These are phyloP conservation scores for Vulpes lagopus DNA, from an alignment of 2,113 vertebrate species.

Conservation along the genomic window DNA sequence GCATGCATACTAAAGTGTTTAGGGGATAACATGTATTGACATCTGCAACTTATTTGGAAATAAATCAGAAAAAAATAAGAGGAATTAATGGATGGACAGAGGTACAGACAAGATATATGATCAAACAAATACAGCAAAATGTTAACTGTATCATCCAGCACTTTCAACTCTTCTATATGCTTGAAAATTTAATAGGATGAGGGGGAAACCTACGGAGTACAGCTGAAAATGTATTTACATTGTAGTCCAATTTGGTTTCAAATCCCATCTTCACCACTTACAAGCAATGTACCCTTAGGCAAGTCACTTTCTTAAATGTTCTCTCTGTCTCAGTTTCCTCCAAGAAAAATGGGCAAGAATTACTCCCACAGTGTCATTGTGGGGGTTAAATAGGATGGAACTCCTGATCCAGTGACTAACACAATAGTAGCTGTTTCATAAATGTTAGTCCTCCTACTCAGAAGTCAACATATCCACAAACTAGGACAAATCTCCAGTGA, in stretches of 20 bases:
- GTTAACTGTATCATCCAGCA: background rate
- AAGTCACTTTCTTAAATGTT: constrained; percentile 25
- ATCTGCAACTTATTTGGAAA: background rate
- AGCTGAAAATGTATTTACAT: background rate
- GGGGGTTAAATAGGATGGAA: background rate
- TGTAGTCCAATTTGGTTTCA: constrained; percentile 18
- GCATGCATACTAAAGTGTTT: background rate
- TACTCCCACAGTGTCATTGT: background rate
- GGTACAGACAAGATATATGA: background rate
- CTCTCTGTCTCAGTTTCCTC: background rate
- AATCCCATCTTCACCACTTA: background rate
- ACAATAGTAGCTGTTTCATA: background rate
- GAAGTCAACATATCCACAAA: constrained; percentile 68
- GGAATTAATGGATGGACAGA: background rate
- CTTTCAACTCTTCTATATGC: background rate
- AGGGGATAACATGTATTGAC: background rate
- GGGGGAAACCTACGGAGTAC: too few relatives aligned
- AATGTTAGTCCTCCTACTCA: constrained; percentile 38
- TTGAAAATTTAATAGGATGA: constrained; percentile 35
- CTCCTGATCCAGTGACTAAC: background rate
- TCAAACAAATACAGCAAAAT: background rate
- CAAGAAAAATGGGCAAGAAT: constrained; percentile 6
- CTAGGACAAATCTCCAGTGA: constrained; percentile 63
- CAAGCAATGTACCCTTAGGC: background rate
- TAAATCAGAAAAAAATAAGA: background rate